phyloP scores from a whole-genome alignment of 2,888 invertebrate species.

The Oscheius onirici region DNA sequence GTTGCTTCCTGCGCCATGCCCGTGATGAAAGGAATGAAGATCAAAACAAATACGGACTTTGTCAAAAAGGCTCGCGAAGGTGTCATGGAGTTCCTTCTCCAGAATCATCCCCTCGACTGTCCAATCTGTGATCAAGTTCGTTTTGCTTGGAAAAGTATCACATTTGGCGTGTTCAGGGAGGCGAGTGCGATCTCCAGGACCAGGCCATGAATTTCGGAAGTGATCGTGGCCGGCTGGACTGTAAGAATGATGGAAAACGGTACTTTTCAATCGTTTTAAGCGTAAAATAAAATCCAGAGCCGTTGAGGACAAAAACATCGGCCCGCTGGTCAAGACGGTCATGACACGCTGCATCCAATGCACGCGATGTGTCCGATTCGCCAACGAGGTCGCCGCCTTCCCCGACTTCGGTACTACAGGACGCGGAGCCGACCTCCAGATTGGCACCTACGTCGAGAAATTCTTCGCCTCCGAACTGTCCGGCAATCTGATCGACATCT shows the following conservation, averaged over 20 bases:
- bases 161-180: conserved; percentile 73
- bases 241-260: conserved; percentile 66
- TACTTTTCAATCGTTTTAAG: conserved; percentile 9
- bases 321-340: conserved; percentile 95
- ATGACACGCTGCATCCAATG: conserved; percentile 99
- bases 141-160: too few relatives aligned
- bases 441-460: conserved; percentile 98
- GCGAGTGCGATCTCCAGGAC: conserved; percentile 83
- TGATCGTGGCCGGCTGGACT: conserved; percentile 78
- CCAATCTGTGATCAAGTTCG: conserved; percentile 93
- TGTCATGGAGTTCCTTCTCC: conserved; percentile 97
- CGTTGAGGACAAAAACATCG: conserved; percentile 98
- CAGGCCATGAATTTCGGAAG: conserved; percentile 98
- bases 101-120: conserved; percentile 98
- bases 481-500: conserved; percentile 96
- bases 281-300: conserved; percentile 78
- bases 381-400: conserved; percentile 96
- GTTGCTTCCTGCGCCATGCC: conserved; percentile 99
- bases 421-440: conserved; percentile 89
- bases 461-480: conserved; percentile 95
- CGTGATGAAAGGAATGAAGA: conserved; percentile 92
- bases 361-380: conserved; percentile 84
- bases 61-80: conserved; percentile 77
- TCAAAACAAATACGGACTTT: conserved; percentile 95
- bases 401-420: conserved; percentile 87